These are phyloP conservation scores for Drosophila merina DNA, from an alignment of 2,888 invertebrate genomes.

Conservation along the genomic window DNA sequence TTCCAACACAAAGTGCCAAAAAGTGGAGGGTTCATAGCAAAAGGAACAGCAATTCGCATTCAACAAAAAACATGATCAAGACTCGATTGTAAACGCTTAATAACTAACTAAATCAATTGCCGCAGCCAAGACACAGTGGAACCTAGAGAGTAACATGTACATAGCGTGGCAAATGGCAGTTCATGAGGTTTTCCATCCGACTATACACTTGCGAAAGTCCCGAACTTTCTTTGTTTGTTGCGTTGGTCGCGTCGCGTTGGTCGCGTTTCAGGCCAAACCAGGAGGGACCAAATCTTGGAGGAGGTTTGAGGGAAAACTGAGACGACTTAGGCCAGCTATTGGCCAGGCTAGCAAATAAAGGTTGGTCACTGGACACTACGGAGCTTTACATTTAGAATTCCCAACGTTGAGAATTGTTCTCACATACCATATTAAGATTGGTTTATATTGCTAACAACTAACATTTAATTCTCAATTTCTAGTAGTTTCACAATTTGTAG, in stretches of 20 bases:
- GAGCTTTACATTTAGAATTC: slow-evolving; percentile 16
- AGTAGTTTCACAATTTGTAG: slow-evolving; percentile 64
- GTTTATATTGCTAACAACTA: slow-evolving; percentile 66
- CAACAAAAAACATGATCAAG: slow-evolving; percentile 54
- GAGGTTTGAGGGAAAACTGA: slow-evolving; percentile 6
- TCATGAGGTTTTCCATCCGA: slow-evolving; percentile 41
- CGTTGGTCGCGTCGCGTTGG: neutral
- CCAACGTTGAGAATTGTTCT: slow-evolving; percentile 5
- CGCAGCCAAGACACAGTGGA: slow-evolving; percentile 55
- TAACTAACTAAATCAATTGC: slow-evolving; percentile 71
- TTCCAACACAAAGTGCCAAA: slow-evolving; percentile 55
- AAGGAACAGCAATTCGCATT: slow-evolving; percentile 70
- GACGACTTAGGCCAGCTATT: neutral
- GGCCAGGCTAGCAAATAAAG: neutral
- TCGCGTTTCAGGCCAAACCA: slow-evolving; percentile 22
- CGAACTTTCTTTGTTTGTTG: slow-evolving; percentile 1
- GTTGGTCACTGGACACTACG: slow-evolving; percentile 20
- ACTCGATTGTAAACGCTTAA: slow-evolving; percentile 75
- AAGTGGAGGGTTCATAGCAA: slow-evolving; percentile 57
- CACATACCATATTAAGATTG: slow-evolving; percentile 28
- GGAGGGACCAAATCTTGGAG: slow-evolving; percentile 20
- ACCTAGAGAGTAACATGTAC: slow-evolving; percentile 41
- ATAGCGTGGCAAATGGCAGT: slow-evolving; percentile 63
- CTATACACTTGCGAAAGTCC: slow-evolving; percentile 27
- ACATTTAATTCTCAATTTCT: slow-evolving; percentile 68